Conservation (phyloP, 2,888 invertebrate genomes). For the Tiliacea aurago region DNA sequence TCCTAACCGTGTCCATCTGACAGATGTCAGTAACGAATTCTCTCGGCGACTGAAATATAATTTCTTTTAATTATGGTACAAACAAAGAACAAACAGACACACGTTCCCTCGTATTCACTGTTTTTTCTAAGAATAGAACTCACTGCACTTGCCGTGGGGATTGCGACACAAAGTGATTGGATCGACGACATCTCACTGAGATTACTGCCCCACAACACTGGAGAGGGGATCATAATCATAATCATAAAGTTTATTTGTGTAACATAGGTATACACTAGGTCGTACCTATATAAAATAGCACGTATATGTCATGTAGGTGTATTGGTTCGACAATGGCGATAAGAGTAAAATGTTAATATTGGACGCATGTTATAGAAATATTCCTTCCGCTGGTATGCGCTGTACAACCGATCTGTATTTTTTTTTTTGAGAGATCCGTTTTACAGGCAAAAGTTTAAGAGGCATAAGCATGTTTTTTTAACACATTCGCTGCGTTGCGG, state of each 20-base stretch:
- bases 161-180: constrained; percentile 39
- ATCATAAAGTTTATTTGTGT: too few relatives aligned
- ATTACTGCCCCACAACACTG: constrained; percentile 14
- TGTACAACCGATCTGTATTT: not conserved
- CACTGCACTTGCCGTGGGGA: not conserved
- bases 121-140: constrained; percentile 11
- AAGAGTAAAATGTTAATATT: not conserved
- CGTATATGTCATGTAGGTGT: not conserved
- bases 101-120: not conserved
- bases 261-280: too few relatives aligned
- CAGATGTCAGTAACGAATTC: too few relatives aligned
- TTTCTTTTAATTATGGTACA: not conserved
- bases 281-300: too few relatives aligned
- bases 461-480: not conserved
- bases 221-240: not conserved
- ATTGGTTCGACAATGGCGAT: not conserved
- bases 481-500: too few relatives aligned
- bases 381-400: not conserved
- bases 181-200: constrained; percentile 29
- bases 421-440: too few relatives aligned
- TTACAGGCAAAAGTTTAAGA: not conserved
- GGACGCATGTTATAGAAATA: not conserved
- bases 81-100: not conserved
- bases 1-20: too few relatives aligned
- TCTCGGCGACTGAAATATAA: too few relatives aligned